Base-by-base conservation (phyloP, 2,113 vertebrate species). In the Scomber scombrus region DNA sequence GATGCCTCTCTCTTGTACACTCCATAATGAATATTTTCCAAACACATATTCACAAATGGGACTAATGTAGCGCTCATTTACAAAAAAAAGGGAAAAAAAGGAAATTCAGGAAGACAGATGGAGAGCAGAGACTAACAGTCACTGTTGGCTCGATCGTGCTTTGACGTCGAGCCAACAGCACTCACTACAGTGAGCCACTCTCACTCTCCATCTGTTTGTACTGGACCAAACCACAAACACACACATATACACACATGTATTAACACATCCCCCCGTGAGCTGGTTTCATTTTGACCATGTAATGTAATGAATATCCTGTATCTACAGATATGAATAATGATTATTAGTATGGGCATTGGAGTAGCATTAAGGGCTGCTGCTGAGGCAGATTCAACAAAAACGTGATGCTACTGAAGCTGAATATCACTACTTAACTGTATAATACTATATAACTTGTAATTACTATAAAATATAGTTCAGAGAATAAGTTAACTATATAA, bases 191-290 rank as follows among this genome's bases (percentile, higher is more conserved):
- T 23, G 47, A 71, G 66, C 31, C 43, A 3, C 46, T 16, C 65
- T 71, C 65, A 57, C 68, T 61, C 62, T 76, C 78, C 78, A 85
- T 88, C 81, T 81, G 75, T 51, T 81, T 68, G 3, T 67, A 69
- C 58, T 84, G 77, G 47, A 62, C 49, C 4, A 46, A 49, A 61
- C 8, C 54, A 54, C 46, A 10, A 52, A 60, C 1, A 64, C 2
- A 75, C 63, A 49, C 55, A 61, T 21, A 8, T 6, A 14, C 2
- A 11, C 40, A 1, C 0, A 9, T 71, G 18, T 50, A 40, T 40
- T 67, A 10, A 57, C 6, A n/a, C 23, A 26, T 4, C 26, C 34
- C 29, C 13, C 11, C 6, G 31, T 31, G 0, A 45, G 11, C 50
- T 7, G 9, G 15, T 18, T 2, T 11, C 3, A 12, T 43, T 58